These are phyloP conservation scores for Callosobruchus maculatus DNA, from an alignment of 2,888 invertebrate genomes.

Conservation along the genomic window DNA sequence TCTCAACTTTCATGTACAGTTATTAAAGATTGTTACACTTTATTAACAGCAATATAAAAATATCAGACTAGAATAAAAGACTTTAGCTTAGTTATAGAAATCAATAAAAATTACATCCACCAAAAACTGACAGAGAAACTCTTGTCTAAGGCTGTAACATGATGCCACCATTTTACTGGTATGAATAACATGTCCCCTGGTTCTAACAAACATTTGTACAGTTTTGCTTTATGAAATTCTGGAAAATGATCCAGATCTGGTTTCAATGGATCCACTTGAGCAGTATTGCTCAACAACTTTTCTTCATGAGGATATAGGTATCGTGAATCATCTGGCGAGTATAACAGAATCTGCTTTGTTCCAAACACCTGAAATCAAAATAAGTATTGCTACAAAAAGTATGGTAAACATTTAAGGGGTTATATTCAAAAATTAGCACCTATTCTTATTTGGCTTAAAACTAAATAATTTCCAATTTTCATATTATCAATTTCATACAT, in stretches of 20 bases:
- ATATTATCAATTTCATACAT: no score
- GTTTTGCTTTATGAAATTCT: slow-evolving; percentile 59
- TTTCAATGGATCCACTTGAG: slow-evolving; percentile 80
- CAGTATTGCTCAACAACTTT: slow-evolving; percentile 81
- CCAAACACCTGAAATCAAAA: slow-evolving; percentile 70
- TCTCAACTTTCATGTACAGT: no score
- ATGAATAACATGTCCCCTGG: slow-evolving; percentile 92
- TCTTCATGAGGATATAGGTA: slow-evolving; percentile 75
- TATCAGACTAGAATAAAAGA: neutral
- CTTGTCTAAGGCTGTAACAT: slow-evolving; percentile 79
- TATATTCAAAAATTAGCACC: no score
- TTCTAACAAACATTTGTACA: slow-evolving; percentile 66
- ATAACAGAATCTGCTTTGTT: slow-evolving; percentile 82
- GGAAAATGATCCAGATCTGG: slow-evolving; percentile 74
- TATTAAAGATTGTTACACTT: no score
- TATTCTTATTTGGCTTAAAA: no score
- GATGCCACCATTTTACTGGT: slow-evolving; percentile 97
- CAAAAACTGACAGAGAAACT: slow-evolving; percentile 98
- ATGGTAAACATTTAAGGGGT: no score
- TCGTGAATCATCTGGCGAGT: slow-evolving; percentile 65
- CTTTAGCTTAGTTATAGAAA: neutral
- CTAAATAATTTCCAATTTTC: no score
- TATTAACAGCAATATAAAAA: neutral
- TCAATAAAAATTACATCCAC: slow-evolving; percentile 65
- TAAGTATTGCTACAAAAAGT: no score